Evolutionary conservation across 2,113 vertebrate species (phyloP), one percentile per base, ranked within the genome.

Genomic region (Sminthopsis crassicaudata): DNA sequence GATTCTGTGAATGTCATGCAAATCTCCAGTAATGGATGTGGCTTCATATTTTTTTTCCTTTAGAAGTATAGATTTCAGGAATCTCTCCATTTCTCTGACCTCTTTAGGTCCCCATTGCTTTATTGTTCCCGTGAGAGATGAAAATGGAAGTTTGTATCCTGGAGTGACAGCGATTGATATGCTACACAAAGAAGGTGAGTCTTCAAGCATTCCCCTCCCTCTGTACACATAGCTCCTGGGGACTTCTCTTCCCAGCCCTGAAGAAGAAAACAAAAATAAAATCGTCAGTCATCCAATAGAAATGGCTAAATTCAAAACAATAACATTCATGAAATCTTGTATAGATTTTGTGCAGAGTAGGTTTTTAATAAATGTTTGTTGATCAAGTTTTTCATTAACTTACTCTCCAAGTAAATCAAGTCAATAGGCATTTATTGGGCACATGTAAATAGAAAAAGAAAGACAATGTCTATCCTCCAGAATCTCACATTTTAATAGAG

Each of bases 41-140:
- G 89, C 51, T 92, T 92, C 46, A 25, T 51, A 51, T 52, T 93
- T 0, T 0, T 0, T 0, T 53, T 0, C 67, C n/a, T 57, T 91
- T 46, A 46, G 53, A 51, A 36, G 55, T n/a, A 23, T 23, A 30
- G 60, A 9, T 23, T 91, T 67, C 25, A 6, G 67, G n/a, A 42
- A 19, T 50, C 11, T 88, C n/a, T 46, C 94, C 1, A 19, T 96
- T 52, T 93, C 51, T 91, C 0, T 42, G 26, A 30, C 46, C 55
- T 88, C 30, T 91, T 57, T n/a, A 98, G 98, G 98, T n/a, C 98
- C 98, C 30, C 98, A 98, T 93, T 98, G 98, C 52, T 98, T 98
- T 89, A 98, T 98, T 10, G 96, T 98, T 51, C 98, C 98, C 2
- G 16, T 98, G 46, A 4, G 51, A 8, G 97, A 98, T 53, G 96